Base-by-base conservation (phyloP, 2,797 vertebrate species). In the Echiichthys vipera region DNA sequence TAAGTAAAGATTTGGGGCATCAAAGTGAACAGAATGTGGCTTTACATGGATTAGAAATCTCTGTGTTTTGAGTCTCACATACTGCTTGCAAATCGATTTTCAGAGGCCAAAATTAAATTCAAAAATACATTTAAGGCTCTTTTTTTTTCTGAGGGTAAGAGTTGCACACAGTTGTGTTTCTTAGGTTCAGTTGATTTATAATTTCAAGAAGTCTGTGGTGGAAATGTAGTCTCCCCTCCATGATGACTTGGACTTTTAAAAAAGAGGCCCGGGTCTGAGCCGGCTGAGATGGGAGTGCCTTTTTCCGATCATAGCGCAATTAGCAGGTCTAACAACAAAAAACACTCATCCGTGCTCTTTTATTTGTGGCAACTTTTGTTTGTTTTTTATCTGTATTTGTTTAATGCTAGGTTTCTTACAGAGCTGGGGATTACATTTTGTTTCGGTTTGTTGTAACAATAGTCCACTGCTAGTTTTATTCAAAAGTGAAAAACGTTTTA, bases 381-480 rank as follows among this genome's bases (percentile, higher is more conserved):
- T 73, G 32, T 65, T 78, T 80, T 74, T 90, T 81, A 30, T 76
- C 87, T 58, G 84, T 86, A 77, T 85, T 88, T 81, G 88, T 84
- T 94, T 91, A 91, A 92, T 88, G 84, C 86, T 95, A 91, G 93
- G 90, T 95, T 96, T 95, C 93, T 93, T 91, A 87, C 78, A 90
- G 90, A 91, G 87, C 71, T 40, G 90, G 91, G 90, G 91, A 84
- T 89, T 85, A 80, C 75, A 86, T 94, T 94, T 93, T 88, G 87
- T 88, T 90, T 89, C 66, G 68, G 82, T 94, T 92, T 80, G 85
- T 92, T 0, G 86, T 92, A 92, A 92, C 88, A 89, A 89, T 91
- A 91, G 93, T 90, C 83, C 88, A 92, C 90, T 85, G 92, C 94
- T 96, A 93, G 95, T 94, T 94, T 94, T 75, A 84, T 93, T 89